Conservation (phyloP, 2,888 invertebrate genomes). For the Macrosoma leucophasiata region DNA sequence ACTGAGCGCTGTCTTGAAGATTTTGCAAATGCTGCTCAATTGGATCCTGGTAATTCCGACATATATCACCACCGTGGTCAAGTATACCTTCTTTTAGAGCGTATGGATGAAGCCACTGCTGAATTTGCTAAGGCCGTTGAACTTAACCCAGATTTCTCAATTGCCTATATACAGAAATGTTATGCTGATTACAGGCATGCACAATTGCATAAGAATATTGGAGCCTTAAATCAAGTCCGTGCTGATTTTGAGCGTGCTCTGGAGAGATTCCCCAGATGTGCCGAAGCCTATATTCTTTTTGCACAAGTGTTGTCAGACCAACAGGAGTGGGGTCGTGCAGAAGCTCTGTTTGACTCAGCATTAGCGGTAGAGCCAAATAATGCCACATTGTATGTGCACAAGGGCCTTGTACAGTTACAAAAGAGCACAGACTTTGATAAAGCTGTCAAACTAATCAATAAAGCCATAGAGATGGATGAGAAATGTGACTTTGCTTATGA, state of each 20-base stretch:
- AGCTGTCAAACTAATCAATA: conserved; percentile 84
- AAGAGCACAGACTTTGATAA: conserved; percentile 89
- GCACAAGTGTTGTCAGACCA: conserved; percentile 94
- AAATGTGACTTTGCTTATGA: conserved; percentile 97
- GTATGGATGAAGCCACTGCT: conserved; percentile 84
- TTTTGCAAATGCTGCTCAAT: conserved; percentile 84
- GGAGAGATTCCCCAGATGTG: conserved; percentile 87
- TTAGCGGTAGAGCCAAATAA: conserved; percentile 88
- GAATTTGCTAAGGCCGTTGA: conserved; percentile 90
- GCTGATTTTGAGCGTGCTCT: conserved; percentile 84
- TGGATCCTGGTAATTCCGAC: conserved; percentile 89
- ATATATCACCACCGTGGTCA: conserved; percentile 95
- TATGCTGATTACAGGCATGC: conserved; percentile 90
- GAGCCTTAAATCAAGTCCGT: conserved; percentile 79
- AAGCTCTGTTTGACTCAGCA: conserved; percentile 87
- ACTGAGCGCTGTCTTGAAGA: conserved; percentile 84
- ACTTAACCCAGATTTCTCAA: conserved; percentile 88
- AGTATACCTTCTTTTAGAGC: conserved; percentile 88
- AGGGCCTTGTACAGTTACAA: conserved; percentile 88
- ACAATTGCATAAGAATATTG: conserved; percentile 75
- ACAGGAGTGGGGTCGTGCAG: conserved; percentile 88
- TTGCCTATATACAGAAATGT: conserved; percentile 92
- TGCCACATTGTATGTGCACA: conserved; percentile 91
- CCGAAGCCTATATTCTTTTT: conserved; percentile 91
- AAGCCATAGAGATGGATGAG: conserved; percentile 90